Conservation (phyloP, 2,888 invertebrate species). For the Andrena haemorrhoa region DNA sequence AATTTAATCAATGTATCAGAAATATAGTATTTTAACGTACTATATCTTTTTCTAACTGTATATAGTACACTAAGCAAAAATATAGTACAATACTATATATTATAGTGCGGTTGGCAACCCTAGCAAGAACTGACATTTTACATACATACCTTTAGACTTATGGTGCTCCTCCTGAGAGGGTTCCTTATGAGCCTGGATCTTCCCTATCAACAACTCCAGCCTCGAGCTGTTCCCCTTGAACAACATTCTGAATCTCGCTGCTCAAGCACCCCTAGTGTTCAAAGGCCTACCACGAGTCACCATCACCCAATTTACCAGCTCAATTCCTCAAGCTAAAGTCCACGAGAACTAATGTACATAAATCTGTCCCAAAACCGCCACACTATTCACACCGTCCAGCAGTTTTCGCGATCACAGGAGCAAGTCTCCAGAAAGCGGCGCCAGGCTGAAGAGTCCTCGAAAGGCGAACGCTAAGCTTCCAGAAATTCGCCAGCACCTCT, state of each 20-base stretch:
- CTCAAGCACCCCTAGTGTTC: slow-evolving; percentile 15
- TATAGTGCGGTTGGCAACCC: no score
- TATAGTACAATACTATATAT: no score
- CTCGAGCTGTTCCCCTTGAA: slow-evolving; percentile 95
- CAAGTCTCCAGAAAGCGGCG: no score
- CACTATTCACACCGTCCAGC: not conserved
- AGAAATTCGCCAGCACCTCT: not conserved
- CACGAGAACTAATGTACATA: not conserved
- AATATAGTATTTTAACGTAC: no score
- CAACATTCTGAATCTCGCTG: slow-evolving; percentile 87
- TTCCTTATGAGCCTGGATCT: slow-evolving; percentile 94
- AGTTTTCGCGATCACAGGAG: not conserved
- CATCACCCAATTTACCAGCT: slow-evolving; percentile 14
- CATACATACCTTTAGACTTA: slow-evolving; percentile 76
- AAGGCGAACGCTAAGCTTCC: not conserved
- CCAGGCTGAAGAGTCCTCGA: not conserved
- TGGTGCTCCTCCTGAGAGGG: slow-evolving; percentile 81
- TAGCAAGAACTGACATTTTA: no score
- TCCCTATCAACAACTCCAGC: slow-evolving; percentile 93
- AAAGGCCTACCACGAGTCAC: slow-evolving; percentile 24
- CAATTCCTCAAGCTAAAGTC: not conserved
- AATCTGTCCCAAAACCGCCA: not conserved
- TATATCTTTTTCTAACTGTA: no score
- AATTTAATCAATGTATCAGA: no score
- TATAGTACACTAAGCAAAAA: no score